Percentiles rank a stretch among this genome's conserved stretches.
Conservation (phyloP, 2,888 invertebrate species). For the Parthenolecanium corni region DNA sequence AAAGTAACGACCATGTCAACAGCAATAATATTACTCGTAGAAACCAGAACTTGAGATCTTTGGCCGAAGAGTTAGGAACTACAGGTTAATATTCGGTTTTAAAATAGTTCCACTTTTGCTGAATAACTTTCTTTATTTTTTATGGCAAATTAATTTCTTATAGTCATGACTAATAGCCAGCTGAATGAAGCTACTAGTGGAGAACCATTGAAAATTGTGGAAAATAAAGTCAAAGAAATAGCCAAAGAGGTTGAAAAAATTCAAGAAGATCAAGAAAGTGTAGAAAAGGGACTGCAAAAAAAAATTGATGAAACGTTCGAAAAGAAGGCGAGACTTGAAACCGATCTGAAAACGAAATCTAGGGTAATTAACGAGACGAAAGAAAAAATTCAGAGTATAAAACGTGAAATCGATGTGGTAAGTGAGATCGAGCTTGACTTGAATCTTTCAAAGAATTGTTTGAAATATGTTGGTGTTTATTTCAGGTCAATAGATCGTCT, state of each 20-base stretch:
- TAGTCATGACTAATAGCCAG: conserved; percentile 23
- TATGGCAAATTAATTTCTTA: neutral
- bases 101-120: neutral
- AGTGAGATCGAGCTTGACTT: conserved; percentile 38
- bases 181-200: conserved; percentile 23
- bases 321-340: conserved; percentile 51
- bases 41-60: conserved; percentile 38
- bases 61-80: conserved; percentile 37
- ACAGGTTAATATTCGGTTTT: conserved; percentile 26
- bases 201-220: conserved; percentile 34
- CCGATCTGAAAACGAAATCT: conserved; percentile 51
- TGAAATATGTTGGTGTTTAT: neutral
- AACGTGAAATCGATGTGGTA: conserved; percentile 49
- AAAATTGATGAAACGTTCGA: conserved; percentile 46
- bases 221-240: conserved; percentile 34
- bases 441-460: neutral
- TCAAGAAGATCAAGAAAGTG: conserved; percentile 38
- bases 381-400: conserved; percentile 46
- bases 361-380: conserved; percentile 46
- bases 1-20: conserved; percentile 42
- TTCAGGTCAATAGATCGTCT: neutral
- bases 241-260: conserved; percentile 38
- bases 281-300: conserved; percentile 46
- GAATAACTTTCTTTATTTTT: neutral
- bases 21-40: conserved; percentile 38